These are phyloP conservation scores for Amblyopsis rosae DNA, from an alignment of 2,113 vertebrate genomes.

Conservation along the genomic window DNA sequence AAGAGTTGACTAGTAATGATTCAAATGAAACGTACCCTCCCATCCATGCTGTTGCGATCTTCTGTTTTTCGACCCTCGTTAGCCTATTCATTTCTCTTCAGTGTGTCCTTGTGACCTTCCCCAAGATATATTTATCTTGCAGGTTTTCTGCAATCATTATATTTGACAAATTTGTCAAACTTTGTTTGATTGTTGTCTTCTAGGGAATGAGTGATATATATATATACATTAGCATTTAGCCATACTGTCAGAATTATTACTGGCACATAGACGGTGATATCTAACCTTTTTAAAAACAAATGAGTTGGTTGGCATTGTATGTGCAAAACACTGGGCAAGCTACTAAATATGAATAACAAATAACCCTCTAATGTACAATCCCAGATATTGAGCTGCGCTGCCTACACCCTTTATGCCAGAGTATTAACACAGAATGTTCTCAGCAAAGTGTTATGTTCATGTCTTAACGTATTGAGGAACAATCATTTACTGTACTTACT, in stretches of 20 bases:
- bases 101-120: slow-evolving; percentile 9
- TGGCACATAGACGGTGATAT: background rate
- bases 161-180: slow-evolving; percentile 41
- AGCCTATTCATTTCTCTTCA: slow-evolving; percentile 5
- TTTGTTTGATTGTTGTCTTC: slow-evolving; percentile 23
- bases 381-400: slow-evolving; percentile 16
- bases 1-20: slow-evolving; percentile 52
- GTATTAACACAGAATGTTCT: slow-evolving; percentile 6
- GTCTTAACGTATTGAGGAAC: slow-evolving; percentile 11
- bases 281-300: background rate
- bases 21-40: background rate
- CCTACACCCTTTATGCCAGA: slow-evolving; percentile 16
- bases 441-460: slow-evolving; percentile 25
- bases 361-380: slow-evolving; percentile 7
- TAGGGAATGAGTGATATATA: background rate
- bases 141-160: slow-evolving; percentile 62
- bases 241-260: background rate
- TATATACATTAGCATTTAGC: slow-evolving; percentile 2
- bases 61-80: background rate
- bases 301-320: slow-evolving; percentile 66
- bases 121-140: slow-evolving; percentile 47
- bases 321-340: slow-evolving; percentile 12
- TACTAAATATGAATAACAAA: slow-evolving; percentile 1
- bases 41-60: slow-evolving; percentile 7
- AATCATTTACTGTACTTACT: slow-evolving; percentile 9